Evolutionary conservation across 1,140 invertebrate genomes (phyloP), one percentile per base, ranked within the genome.

Genomic region (Calliphora vicina): DNA sequence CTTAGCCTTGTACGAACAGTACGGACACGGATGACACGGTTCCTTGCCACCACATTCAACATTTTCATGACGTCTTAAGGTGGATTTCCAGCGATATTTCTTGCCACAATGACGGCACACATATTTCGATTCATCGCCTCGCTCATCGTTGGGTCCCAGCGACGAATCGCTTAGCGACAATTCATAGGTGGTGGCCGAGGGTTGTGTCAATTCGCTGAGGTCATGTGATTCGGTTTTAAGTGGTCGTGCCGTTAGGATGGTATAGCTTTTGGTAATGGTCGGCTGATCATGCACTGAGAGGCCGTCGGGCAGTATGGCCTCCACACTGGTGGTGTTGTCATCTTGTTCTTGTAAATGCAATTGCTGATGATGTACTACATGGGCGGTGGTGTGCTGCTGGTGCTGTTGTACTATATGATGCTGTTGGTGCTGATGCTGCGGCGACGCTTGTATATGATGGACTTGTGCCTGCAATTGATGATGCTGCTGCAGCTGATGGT

Each of bases 21-120:
- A 93, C 1, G 95, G 95, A 85, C 96, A 97, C 29, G 95, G 94
- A 90, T 96, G 96, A 72, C 94, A 93, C 1, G 95, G 95, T 83
- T 95, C 94, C 88, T 96, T 96, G 81, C 95, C 96, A n/a, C 96
- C 96, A 90, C 96, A 97, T 90, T 97, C 96, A 84, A 96, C 95
- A 90, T 94, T 95, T 88, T 96, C 95, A 91, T 97, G 96, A 9
- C 95, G 92, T 0, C 95, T 92, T 92, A 96, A 92, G 81, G 95
- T 96, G 17, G 95, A 96, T 88, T 96, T 96, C 95, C 95, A 96
- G 85, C 95, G 92, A 88, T 96, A 96, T 27, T 94, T 92, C 88
- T 96, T 96, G 67, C 95, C 95, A 90, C 95, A 96, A 86, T 95
- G 94, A 72, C 94, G 91, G 87, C 95, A 96, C 27, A 94, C 93